phyloP scores from a whole-genome alignment of 2,113 vertebrate genomes.

The Mustela lutreola region DNA sequence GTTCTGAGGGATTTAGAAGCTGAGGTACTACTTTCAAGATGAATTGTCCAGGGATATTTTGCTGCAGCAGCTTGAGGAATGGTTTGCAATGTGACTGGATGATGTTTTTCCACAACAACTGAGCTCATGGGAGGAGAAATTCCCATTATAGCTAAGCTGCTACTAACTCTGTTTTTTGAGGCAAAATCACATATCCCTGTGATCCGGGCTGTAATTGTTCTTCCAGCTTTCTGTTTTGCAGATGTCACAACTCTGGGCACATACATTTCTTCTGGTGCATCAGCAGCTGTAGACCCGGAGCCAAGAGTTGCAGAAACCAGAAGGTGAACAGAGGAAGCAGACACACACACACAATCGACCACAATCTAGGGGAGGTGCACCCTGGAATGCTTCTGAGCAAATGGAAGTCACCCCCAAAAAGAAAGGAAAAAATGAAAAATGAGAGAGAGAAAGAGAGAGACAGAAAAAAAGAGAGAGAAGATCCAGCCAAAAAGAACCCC shows the following conservation, averaged over 20 bases:
- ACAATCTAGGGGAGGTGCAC: too few species aligned
- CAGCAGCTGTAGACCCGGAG: too few species aligned
- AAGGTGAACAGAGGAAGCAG: too few species aligned
- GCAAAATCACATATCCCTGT: conserved; percentile 89
- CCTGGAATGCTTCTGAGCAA: too few species aligned
- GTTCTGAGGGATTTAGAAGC: conserved; percentile 86
- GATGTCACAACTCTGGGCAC: conserved; percentile 90
- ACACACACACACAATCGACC: too few species aligned
- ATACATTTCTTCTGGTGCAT: conserved; percentile 68
- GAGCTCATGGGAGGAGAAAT: conserved; percentile 95
- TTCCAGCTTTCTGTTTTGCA: conserved; percentile 94
- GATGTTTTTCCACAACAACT: conserved; percentile 95
- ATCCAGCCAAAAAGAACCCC: too few species aligned
- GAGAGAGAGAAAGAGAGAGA: too few species aligned
- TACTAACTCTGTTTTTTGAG: conserved; percentile 86
- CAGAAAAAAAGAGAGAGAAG: too few species aligned
- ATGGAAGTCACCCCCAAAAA: too few species aligned
- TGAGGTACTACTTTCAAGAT: conserved; percentile 84
- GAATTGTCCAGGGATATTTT: conserved; percentile 93
- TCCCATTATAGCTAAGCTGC: conserved; percentile 91
- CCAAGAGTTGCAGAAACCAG: too few species aligned
- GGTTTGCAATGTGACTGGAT: conserved; percentile 95
- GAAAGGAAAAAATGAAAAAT: too few species aligned
- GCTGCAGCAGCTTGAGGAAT: conserved; percentile 94
- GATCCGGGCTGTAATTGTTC: conserved; percentile 94